Base-by-base conservation (phyloP, 2,888 invertebrate genomes). In the Physocephala rufipes region DNA sequence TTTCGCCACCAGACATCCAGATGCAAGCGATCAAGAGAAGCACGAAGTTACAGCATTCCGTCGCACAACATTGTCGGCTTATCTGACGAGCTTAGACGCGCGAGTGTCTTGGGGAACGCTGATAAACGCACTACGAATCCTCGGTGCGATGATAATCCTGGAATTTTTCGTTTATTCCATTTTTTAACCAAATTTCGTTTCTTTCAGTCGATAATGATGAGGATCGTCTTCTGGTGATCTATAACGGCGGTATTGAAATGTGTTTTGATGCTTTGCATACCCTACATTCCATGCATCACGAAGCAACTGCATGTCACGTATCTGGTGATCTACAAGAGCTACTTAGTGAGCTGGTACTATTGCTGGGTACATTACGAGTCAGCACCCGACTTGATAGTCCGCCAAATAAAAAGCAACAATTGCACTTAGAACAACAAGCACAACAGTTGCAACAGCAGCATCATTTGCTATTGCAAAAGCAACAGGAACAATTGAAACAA, bases 101-200 rank as follows among this genome's bases (percentile, higher is more conserved):
- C 89, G 96, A 71, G 94, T 95, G 0, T 94, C 94, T 83, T 97
- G 96, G 96, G 93, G 95, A 64, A 96, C 97, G n/a, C 87, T 97
- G 53, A 95, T 97, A 82, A 93, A 94, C 58, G 95, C 95, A 62
- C 91, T 96, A 82, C 91, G 95, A 84, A 95, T 95, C 79, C 88
- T 97, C 58, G 85, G 86, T 86, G 72, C 58, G 58, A 24, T 12
- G 13, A 36, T 4, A 36, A 36, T 36, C 36, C 36, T 36, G 4
- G 5, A 4, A 7, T 36, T 49, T 53, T 36, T 53, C 13, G 30
- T 19, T 7, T 62, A 53, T 19, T 36, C 7, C 36, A 36, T 36
- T 4, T 36, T 49, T 49, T 43, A 26, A 5, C 4, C 28, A 15
- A 21, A 24, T 64, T 59, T 47, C 13, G 47, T 26, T n/a, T 63